Evolutionary conservation across 2,113 vertebrate species (phyloP).

Genomic region (Perognathus longimembris): DNA sequence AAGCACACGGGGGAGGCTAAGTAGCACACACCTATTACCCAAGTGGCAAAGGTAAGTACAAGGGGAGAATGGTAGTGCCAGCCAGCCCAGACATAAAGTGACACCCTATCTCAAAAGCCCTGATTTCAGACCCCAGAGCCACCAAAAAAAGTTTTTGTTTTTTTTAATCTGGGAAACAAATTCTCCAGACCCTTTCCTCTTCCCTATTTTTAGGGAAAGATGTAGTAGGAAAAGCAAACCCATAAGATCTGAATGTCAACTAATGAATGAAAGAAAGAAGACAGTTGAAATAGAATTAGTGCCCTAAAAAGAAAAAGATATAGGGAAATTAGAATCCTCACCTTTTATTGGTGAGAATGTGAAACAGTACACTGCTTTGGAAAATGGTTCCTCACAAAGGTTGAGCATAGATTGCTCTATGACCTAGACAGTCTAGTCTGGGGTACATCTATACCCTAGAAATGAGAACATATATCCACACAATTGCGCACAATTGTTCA

Average conservation of each 20-base stretch:
- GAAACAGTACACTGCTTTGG: not conserved
- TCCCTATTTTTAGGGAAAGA: constrained; percentile 50
- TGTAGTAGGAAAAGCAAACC: constrained; percentile 34
- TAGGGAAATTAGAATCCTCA: not conserved
- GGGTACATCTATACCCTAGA: not conserved
- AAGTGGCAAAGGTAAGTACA: too few species aligned
- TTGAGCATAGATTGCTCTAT: not conserved
- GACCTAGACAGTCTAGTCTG: not conserved
- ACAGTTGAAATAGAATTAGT: not conserved
- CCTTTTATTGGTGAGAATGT: not conserved
- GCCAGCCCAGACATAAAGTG: too few species aligned
- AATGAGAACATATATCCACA: not conserved
- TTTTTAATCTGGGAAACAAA: constrained; percentile 25
- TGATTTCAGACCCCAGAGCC: too few species aligned
- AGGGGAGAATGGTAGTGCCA: too few species aligned
- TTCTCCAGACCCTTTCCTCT: not conserved
- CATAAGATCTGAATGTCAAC: not conserved
- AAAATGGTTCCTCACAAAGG: not conserved
- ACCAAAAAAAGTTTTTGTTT: too few species aligned
- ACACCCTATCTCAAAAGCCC: too few species aligned
- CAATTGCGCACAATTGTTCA: not conserved
- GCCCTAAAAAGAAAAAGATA: not conserved
- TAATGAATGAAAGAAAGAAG: constrained; percentile 14
- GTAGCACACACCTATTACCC: too few species aligned
- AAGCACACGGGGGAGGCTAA: too few species aligned